Conservation (phyloP, 1,140 invertebrate species). For the Anthonomus grandis region DNA sequence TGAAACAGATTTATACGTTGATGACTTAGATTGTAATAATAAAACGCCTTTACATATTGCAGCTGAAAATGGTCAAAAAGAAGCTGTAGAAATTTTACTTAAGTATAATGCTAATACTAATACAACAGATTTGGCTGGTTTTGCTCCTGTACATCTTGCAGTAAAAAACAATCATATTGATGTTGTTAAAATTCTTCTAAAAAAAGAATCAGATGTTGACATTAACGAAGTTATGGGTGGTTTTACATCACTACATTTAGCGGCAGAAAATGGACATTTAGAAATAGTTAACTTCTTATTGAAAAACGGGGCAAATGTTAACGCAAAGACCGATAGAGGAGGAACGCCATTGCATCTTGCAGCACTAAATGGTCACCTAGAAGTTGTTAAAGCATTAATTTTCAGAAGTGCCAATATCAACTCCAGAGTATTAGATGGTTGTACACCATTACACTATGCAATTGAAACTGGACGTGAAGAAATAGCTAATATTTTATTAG, state of each 20-base stretch:
- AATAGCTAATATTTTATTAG: conserved; percentile 37
- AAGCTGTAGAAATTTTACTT: conserved; percentile 65
- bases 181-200: conserved; percentile 24
- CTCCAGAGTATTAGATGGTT: conserved; percentile 12
- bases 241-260: conserved; percentile 45
- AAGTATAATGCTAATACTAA: conserved; percentile 40
- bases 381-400: conserved; percentile 46
- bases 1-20: conserved; percentile 52
- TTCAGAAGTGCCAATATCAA: conserved; percentile 19
- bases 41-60: conserved; percentile 77
- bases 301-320: conserved; percentile 19
- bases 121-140: conserved; percentile 5
- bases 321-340: conserved; percentile 24
- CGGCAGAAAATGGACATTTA: conserved; percentile 72
- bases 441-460: conserved; percentile 52
- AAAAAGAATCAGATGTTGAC: conserved; percentile 38
- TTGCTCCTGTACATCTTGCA: conserved; percentile 33
- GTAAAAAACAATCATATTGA: conserved; percentile 21
- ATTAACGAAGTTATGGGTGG: conserved; percentile 52
- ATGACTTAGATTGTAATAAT: conserved; percentile 63
- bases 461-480: conserved; percentile 51
- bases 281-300: conserved; percentile 43
- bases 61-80: conserved; percentile 63
- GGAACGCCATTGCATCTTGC: conserved; percentile 32
- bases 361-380: conserved; percentile 66